Base-by-base conservation (phyloP, 2,888 invertebrate species). In the Lamellibrachia columna region DNA sequence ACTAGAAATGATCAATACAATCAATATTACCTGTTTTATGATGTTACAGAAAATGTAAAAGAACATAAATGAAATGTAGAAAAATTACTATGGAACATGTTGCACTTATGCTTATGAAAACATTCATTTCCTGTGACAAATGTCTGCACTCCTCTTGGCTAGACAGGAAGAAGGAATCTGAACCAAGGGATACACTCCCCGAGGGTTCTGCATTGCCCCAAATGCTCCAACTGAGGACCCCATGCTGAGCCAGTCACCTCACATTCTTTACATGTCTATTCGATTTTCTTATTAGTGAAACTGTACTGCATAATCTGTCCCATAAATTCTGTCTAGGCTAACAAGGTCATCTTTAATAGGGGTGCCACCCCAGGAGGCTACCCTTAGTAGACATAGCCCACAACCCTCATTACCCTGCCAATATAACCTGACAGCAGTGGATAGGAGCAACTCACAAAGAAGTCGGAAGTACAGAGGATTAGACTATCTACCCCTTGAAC, bases 341-440 rank as follows among this genome's bases (percentile, higher is more conserved):
- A 75, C 75, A 75, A 75, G 75, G 75, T 75, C 75, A 11, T 75
- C 75, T 75, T 75, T 75, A 75, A 75, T 75, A n/a, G 22, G 75
- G 11, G 75, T 15, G 75, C 22, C 75, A 75, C 75, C 22, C 75
- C 75, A 75, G 75, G 75, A n/a, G 22, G n/a, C n/a, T 22, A 75
- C 75, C 75, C 75, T 75, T 75, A 75, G 75, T 15, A 75, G 75
- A 75, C 75, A 75, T 75, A 75, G 15, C 75, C 75, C 75, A 75
- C 75, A 11, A 75, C 75, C 75, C 40, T 40, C 75, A 75, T 22
- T 75, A 75, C 75, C 75, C 75, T 75, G 75, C 22, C 75, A 75
- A 75, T 75, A 75, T 75, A 75, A n/a, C 75, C 75, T 75, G 75
- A 22, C 75, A 75, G 75, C 2, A 22, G 11, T 22, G 22, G 75